Evolutionary conservation across 2,888 invertebrate species (phyloP).

Genomic region (Lithophane leautieri): DNA sequence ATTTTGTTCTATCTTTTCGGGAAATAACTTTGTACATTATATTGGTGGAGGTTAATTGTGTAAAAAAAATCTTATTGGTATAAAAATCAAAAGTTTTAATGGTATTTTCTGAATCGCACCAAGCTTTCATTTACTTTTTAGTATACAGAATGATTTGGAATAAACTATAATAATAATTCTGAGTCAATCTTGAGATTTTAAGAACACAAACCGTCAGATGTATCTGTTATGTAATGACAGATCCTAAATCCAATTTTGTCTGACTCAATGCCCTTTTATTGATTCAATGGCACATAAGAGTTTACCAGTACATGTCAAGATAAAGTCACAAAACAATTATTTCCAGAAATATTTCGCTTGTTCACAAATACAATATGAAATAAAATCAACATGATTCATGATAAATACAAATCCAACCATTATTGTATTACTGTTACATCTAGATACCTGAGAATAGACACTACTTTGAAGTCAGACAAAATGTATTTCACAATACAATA

Average conservation of each 20-base stretch:
- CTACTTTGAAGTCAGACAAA: conserved; percentile 90
- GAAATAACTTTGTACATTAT: neutral
- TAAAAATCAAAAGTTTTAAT: conserved; percentile 91
- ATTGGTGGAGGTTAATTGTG: conserved; percentile 44
- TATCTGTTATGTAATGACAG: conserved; percentile 78
- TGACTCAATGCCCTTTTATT: conserved; percentile 83
- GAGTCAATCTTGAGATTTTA: conserved; percentile 81
- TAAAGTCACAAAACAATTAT: conserved; percentile 68
- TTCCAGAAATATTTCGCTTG: conserved; percentile 64
- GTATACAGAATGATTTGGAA: conserved; percentile 90
- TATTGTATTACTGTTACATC: conserved; percentile 77
- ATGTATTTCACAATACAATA: conserved; percentile 88
- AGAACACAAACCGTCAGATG: conserved; percentile 82
- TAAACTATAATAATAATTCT: conserved; percentile 87
- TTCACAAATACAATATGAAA: conserved; percentile 69
- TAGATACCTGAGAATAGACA: conserved; percentile 84
- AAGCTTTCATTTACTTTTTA: conserved; percentile 90
- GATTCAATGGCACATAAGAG: conserved; percentile 85
- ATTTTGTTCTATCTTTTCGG: neutral
- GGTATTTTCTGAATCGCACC: conserved; percentile 91
- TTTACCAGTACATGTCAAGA: conserved; percentile 69
- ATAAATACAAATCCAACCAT: conserved; percentile 80
- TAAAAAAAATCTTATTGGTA: conserved; percentile 87
- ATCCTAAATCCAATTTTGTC: conserved; percentile 87
- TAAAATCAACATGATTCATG: conserved; percentile 73